Evolutionary conservation across 2,888 invertebrate genomes (phyloP).

Genomic region (Ormia ochracea): DNA sequence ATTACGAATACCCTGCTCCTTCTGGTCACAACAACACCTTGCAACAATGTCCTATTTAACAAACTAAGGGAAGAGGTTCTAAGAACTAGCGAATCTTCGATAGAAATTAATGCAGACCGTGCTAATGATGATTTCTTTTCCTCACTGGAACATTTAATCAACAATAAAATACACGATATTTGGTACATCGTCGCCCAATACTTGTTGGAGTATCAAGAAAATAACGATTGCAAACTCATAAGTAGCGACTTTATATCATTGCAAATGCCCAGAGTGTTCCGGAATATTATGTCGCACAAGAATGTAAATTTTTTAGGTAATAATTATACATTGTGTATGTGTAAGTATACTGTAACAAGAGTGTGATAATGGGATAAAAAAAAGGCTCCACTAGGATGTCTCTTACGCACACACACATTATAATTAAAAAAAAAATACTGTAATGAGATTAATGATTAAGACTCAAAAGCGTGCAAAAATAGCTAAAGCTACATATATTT

Average conservation of each 20-base stretch:
- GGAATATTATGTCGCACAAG: conserved; percentile 72
- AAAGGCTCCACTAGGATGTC: too few relatives aligned
- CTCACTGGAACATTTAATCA: conserved; percentile 72
- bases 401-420: too few relatives aligned
- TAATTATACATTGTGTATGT: not conserved
- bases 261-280: conserved; percentile 71
- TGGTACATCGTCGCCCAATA: conserved; percentile 74
- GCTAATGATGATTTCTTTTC: conserved; percentile 71
- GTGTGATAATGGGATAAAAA: too few relatives aligned
- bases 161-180: conserved; percentile 72
- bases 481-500: too few relatives aligned
- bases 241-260: conserved; percentile 69
- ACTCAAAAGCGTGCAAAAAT: too few relatives aligned
- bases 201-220: conserved; percentile 71
- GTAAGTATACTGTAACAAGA: too few relatives aligned
- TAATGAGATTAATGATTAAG: too few relatives aligned
- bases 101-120: conserved; percentile 64
- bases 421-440: too few relatives aligned
- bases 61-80: conserved; percentile 64
- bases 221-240: conserved; percentile 66
- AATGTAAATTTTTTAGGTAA: conserved; percentile 74
- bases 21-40: conserved; percentile 67
- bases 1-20: conserved; percentile 71
- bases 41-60: conserved; percentile 65
- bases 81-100: conserved; percentile 56